Conservation (phyloP, 2,113 vertebrate genomes). For the Panthera leo region DNA sequence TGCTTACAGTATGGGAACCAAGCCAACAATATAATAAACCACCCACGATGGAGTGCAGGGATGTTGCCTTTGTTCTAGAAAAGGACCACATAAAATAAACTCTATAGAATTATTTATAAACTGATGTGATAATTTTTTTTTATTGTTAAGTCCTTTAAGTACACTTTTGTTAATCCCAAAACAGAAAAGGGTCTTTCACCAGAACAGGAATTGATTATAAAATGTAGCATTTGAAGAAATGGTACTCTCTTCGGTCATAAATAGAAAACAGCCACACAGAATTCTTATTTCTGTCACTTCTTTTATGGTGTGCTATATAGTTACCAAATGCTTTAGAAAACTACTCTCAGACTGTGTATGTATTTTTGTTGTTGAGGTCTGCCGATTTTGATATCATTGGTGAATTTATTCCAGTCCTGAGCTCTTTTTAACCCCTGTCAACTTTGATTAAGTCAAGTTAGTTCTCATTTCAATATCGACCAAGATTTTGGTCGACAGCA, state of each 20-base stretch:
- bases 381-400: constrained; percentile 66
- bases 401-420: constrained; percentile 76
- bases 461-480: constrained; percentile 86
- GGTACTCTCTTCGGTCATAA: neutral
- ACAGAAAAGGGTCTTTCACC: constrained; percentile 1
- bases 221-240: constrained; percentile 33
- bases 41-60: constrained; percentile 65
- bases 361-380: neutral
- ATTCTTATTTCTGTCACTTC: neutral
- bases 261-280: neutral
- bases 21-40: constrained; percentile 74
- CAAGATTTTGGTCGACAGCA: constrained; percentile 84
- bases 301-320: neutral
- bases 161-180: constrained; percentile 36
- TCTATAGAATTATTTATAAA: constrained; percentile 71
- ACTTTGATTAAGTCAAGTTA: constrained; percentile 85
- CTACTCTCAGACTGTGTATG: neutral
- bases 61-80: constrained; percentile 59
- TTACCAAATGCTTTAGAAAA: constrained; percentile 30
- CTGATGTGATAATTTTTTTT: constrained; percentile 19
- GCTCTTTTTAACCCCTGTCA: constrained; percentile 80
- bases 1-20: constrained; percentile 72
- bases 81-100: constrained; percentile 72
- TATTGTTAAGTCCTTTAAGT: constrained; percentile 33
- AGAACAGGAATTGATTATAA: neutral